Base-by-base conservation (phyloP, 2,797 vertebrate species). In the Vultur gryphus region DNA sequence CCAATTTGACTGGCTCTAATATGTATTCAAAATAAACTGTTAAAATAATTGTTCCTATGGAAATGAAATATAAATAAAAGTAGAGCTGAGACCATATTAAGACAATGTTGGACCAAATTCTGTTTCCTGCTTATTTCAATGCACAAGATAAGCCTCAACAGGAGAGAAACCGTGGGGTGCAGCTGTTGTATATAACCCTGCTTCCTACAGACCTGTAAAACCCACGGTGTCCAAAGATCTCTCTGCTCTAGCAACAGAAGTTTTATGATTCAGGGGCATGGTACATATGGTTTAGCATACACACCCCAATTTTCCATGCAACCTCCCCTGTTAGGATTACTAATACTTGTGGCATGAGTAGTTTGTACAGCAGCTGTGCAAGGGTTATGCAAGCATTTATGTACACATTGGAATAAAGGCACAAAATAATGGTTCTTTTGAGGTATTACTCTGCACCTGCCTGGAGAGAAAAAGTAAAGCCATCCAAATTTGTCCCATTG, bases 221-320 rank as follows among this genome's bases (percentile, higher is more conserved):
- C 43, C 75, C 92, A 75, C 61, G 51, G 87, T 83, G 92, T 97
- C 93, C 89, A 69, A 91, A 96, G 96, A 93, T 94, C 90, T 71
- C 84, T 71, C 76, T 57, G 84, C 94, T 97, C 94, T 84, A 90
- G 89, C 90, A 92, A 61, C 79, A 88, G 43, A 26, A 91, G 82
- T 94, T 96, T 94, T 94, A 96, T 94, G 95, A 96, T 97, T 97
- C 92, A 93, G 94, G 96, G 92, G 95, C 94, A 96, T 59, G 93
- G 93, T 96, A 97, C 96, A 96, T 97, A 97, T 97, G 97, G 95
- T 96, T 97, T 89, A 96, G 97, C 90, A 96, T 90, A 97, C 97
- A 97, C 96, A 96, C 95, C 97, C 97, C 96, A 71, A 88, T 97
- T 97, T 97, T 97, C 97, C 96, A 96, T 96, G 95, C 95, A 97